Evolutionary conservation across 2,797 vertebrate species (phyloP), one percentile per base, ranked within the genome.

Genomic region (Lithobates sylvaticus): DNA sequence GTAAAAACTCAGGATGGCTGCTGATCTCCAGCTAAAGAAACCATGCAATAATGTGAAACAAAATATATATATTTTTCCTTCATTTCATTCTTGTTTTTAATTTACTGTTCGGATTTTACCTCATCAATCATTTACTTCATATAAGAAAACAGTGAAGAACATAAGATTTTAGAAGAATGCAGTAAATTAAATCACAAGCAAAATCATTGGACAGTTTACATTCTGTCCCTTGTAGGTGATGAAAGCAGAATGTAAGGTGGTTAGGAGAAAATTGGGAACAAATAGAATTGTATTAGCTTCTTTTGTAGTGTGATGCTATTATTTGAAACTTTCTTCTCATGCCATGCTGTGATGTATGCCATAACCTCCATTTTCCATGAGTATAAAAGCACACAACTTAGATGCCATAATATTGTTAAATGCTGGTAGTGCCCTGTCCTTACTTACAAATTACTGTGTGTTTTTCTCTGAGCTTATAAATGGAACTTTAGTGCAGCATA

Each of bases 21-120:
- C 61, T 80, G 69, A 80, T 68, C 36, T 80, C 72, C 70, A 75
- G 54, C 71, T 69, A 44, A 27, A 36, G 61, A 50, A 85, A 71
- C 58, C 23, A 23, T 74, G 70, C 42, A 80, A 74, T 80, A 81
- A 75, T 81, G 42, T 85, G 42, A 26, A 74, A 27, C n/a, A 34
- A 79, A 76, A 76, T 69, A 39, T 67, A 81, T 70, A n/a, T 81
- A 39, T 70, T 69, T 75, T 69, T 34, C 23, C 81, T 64, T 65
- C 54, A 70, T 5, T 80, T 58, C n/a, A 29, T 61, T 80, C 42
- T 73, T 74, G 58, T 26, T 79, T 81, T 85, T 86, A 81, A 86
- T 81, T 85, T 76, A 86, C 32, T 36, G 44, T 76, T 86, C 50
- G 42, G 67, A 50, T 26, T 32, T 67, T 34, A 29, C 47, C 42